A percentile compares a stretch with the other conserved stretches of the same genome.
phyloP scores from a whole-genome alignment of 2,888 invertebrate genomes.

The Crioceris asparagi region DNA sequence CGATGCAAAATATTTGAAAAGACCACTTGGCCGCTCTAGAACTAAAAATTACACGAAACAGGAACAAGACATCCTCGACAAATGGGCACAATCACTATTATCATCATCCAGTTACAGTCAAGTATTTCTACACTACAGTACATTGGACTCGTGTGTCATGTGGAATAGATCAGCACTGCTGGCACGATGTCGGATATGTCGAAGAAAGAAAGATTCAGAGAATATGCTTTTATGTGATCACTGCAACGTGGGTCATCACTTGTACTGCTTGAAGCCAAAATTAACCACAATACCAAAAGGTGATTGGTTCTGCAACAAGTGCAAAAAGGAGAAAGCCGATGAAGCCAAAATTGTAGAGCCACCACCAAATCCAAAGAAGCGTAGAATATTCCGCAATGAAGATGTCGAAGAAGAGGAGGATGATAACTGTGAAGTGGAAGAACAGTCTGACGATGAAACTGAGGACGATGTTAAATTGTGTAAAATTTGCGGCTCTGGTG shows the following conservation, averaged over 20 bases:
- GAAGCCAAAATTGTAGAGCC: slow-evolving; percentile 42
- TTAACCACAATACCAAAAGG: slow-evolving; percentile 75
- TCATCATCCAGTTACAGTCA: slow-evolving; percentile 71
- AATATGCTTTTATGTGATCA: slow-evolving; percentile 89
- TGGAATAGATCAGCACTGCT: slow-evolving; percentile 81
- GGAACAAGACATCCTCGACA: slow-evolving; percentile 20
- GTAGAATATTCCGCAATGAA: slow-evolving; percentile 38
- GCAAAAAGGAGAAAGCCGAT: slow-evolving; percentile 51
- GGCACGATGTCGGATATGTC: slow-evolving; percentile 78
- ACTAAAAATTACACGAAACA: background rate
- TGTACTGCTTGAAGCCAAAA: slow-evolving; percentile 90
- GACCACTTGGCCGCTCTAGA: slow-evolving; percentile 55
- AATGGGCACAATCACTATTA: slow-evolving; percentile 81
- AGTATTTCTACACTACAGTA: slow-evolving; percentile 71
- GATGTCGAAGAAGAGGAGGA: slow-evolving; percentile 35
- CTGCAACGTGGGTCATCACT: slow-evolving; percentile 89
- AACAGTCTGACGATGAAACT: slow-evolving; percentile 36
- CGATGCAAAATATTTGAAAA: slow-evolving; percentile 70
- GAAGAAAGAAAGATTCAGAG: slow-evolving; percentile 75
- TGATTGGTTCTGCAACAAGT: slow-evolving; percentile 86
- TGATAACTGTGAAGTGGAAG: slow-evolving; percentile 23
- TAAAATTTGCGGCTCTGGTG: slow-evolving; percentile 53
- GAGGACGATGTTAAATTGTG: slow-evolving; percentile 42
- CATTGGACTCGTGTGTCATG: slow-evolving; percentile 72
- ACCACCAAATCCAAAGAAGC: slow-evolving; percentile 31